phyloP scores from a whole-genome alignment of 2,797 vertebrate species.

The Spatula versicolor region DNA sequence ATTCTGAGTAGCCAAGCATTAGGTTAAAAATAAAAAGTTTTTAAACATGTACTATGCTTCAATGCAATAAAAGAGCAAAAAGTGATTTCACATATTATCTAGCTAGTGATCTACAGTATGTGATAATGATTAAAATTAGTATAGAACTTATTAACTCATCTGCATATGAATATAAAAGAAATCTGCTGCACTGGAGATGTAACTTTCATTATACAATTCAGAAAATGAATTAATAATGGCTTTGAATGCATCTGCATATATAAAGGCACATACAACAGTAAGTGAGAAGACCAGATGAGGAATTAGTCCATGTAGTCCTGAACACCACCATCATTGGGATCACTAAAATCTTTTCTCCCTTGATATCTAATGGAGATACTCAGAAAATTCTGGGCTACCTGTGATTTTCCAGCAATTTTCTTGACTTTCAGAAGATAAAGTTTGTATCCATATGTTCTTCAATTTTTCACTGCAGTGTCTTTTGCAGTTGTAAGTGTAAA shows the following conservation, averaged over 20 bases:
- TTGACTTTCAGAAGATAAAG: constrained; percentile 4
- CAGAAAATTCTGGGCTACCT: neutral
- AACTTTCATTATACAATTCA: neutral
- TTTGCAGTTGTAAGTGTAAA: constrained; percentile 30
- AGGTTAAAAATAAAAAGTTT: neutral
- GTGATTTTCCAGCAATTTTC: neutral
- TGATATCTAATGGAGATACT: neutral
- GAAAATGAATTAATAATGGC: neutral
- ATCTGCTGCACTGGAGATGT: neutral
- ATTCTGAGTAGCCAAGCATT: neutral
- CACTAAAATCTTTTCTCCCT: neutral
- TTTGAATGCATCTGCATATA: neutral
- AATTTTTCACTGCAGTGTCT: neutral
- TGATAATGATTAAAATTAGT: neutral
- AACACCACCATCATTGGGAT: neutral
- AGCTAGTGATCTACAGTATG: neutral
- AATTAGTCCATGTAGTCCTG: neutral
- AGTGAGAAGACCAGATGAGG: neutral
- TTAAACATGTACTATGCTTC: neutral
- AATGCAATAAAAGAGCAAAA: neutral
- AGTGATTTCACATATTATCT: neutral
- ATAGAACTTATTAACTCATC: neutral
- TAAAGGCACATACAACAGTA: neutral
- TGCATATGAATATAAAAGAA: neutral
- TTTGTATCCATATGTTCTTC: neutral